Evolutionary conservation across 2,113 vertebrate genomes (phyloP).

Genomic region (Nycticorax nycticorax): DNA sequence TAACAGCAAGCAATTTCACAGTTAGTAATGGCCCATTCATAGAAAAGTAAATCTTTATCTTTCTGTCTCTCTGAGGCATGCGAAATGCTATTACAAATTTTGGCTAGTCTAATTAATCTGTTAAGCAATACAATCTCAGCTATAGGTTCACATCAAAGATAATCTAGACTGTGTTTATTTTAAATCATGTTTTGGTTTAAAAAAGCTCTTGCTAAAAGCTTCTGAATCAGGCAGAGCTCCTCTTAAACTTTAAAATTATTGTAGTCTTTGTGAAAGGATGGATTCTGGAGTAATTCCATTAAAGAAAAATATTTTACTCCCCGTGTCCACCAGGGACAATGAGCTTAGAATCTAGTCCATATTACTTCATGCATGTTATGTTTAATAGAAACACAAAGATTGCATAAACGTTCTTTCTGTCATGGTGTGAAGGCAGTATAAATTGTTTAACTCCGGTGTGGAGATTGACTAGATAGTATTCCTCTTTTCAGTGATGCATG

Average conservation of each 20-base stretch:
- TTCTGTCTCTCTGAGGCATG: slow-evolving; percentile 21
- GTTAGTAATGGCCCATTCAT: slow-evolving; percentile 31
- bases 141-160: neutral
- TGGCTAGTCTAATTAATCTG: neutral
- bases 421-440: neutral
- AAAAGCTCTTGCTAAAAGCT: neutral
- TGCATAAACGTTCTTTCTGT: neutral
- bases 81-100: slow-evolving; percentile 11
- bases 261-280: neutral
- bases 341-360: neutral
- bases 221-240: neutral
- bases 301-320: neutral
- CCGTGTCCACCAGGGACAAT: neutral
- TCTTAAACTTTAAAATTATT: neutral
- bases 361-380: neutral
- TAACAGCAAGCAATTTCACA: slow-evolving; percentile 39
- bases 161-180: neutral
- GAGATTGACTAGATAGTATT: neutral
- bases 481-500: neutral
- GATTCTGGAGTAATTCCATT: neutral
- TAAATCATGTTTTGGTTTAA: neutral
- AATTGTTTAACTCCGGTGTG: neutral
- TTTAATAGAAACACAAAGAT: neutral
- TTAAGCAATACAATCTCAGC: neutral
- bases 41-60: slow-evolving; percentile 48